Percentiles rank a stretch among this genome's conserved stretches.
Conservation (phyloP, 2,113 vertebrate genomes). For the Caranx ignobilis region DNA sequence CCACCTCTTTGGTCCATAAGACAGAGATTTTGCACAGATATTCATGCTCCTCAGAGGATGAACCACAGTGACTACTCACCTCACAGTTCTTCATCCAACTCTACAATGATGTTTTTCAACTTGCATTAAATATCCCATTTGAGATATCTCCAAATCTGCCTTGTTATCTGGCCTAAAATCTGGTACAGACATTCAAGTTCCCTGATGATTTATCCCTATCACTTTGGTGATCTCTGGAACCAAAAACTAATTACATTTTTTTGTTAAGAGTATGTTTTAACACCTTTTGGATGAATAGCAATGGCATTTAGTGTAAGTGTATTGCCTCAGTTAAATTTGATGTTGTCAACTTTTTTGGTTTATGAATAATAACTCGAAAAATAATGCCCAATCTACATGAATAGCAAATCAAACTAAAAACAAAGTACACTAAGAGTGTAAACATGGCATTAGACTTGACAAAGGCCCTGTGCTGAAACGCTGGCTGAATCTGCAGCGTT, state of each 20-base stretch:
- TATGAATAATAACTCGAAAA: background rate
- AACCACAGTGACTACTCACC: background rate
- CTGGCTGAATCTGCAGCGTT: too few relatives aligned
- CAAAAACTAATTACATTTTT: background rate
- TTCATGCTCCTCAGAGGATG: background rate
- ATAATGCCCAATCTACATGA: background rate
- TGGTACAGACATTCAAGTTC: background rate
- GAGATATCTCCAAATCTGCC: background rate
- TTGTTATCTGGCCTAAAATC: background rate
- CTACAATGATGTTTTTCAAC: background rate
- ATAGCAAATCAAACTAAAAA: background rate
- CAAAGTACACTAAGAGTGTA: background rate
- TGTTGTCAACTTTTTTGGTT: background rate
- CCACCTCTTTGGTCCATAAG: background rate
- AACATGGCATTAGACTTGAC: too few relatives aligned
- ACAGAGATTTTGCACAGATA: background rate
- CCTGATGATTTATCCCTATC: background rate
- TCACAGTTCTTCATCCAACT: background rate
- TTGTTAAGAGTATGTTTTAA: background rate
- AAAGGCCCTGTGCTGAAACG: too few relatives aligned
- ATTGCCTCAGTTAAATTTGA: background rate
- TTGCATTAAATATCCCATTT: background rate
- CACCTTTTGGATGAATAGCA: background rate
- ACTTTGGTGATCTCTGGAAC: background rate
- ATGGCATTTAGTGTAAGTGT: background rate